Evolutionary conservation across 2,888 invertebrate species (phyloP).

Genomic region (Petrophora chlorosata): DNA sequence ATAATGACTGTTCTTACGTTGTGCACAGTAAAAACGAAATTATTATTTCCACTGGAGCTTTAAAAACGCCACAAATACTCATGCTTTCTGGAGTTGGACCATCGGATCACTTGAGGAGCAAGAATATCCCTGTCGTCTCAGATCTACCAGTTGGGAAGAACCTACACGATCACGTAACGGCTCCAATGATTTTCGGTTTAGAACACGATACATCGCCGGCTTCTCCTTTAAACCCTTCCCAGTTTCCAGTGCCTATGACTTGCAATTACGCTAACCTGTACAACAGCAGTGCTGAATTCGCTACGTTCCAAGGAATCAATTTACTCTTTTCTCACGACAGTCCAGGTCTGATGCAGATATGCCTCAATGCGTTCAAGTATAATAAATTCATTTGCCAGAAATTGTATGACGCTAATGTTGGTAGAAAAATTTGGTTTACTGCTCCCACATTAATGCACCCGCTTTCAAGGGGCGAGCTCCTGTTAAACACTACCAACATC

Average conservation of each 20-base stretch:
- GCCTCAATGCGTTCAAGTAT: conserved; percentile 75
- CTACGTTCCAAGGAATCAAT: conserved; percentile 39
- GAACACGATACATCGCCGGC: not conserved
- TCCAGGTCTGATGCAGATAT: conserved; percentile 23
- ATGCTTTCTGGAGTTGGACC: conserved; percentile 78
- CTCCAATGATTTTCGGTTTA: conserved; percentile 41
- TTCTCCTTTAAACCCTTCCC: conserved; percentile 27
- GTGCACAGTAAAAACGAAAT: conserved; percentile 66
- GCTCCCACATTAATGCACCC: conserved; percentile 58
- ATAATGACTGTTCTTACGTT: conserved; percentile 41
- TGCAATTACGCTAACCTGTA: conserved; percentile 33
- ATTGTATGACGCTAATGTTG: conserved; percentile 35
- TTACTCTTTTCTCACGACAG: conserved; percentile 22
- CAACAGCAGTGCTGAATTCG: conserved; percentile 32
- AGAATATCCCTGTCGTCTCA: conserved; percentile 54
- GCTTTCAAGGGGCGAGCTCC: conserved; percentile 76
- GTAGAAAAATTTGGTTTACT: conserved; percentile 31
- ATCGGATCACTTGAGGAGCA: conserved; percentile 47
- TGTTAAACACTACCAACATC: conserved; percentile 78
- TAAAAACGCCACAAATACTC: conserved; percentile 72
- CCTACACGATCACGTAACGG: conserved; percentile 69
- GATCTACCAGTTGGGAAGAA: too few relatives aligned
- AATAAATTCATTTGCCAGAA: conserved; percentile 45
- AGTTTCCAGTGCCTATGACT: conserved; percentile 33
- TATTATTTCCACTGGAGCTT: conserved; percentile 67